Evolutionary conservation across 2,888 invertebrate species (phyloP).

Genomic region (Ormyrus thymus): DNA sequence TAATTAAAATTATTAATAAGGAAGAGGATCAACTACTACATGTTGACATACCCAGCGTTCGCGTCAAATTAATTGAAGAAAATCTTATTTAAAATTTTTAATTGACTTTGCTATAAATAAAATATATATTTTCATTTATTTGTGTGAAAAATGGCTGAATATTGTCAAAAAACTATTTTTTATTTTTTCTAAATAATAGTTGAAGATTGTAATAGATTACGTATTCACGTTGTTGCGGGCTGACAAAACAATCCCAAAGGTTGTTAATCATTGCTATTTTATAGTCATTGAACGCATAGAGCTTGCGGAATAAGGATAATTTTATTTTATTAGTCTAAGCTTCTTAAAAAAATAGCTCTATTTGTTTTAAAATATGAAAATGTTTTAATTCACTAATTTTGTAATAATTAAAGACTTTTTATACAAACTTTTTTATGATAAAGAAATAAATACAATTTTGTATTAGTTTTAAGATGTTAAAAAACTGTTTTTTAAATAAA

Average conservation of each 20-base stretch:
- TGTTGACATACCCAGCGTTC: conserved; percentile 64
- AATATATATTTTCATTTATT: conserved; percentile 14
- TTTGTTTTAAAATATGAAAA: conserved; percentile 16
- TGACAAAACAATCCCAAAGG: conserved; percentile 5
- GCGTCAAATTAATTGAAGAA: conserved; percentile 56
- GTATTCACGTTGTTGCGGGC: not conserved
- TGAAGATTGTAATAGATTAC: not conserved
- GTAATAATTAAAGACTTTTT: no score
- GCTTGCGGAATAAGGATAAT: conserved; percentile 16
- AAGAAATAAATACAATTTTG: no score
- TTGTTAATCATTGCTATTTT: conserved; percentile 40
- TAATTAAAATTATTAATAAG: conserved; percentile 39
- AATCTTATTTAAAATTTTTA: conserved; percentile 48
- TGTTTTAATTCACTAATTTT: no score
- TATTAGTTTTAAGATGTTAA: no score
- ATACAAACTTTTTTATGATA: no score
- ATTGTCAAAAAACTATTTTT: conserved; percentile 16
- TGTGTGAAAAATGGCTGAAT: not conserved
- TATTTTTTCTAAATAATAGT: conserved; percentile 4
- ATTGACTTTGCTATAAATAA: not conserved
- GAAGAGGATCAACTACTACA: not conserved
- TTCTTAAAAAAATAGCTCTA: conserved; percentile 7
- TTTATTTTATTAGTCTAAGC: conserved; percentile 24
- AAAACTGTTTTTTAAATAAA: no score
- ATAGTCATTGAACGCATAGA: conserved; percentile 3